Evolutionary conservation across 2,113 vertebrate genomes (phyloP).

Genomic region (Gymnorhina tibicen): DNA sequence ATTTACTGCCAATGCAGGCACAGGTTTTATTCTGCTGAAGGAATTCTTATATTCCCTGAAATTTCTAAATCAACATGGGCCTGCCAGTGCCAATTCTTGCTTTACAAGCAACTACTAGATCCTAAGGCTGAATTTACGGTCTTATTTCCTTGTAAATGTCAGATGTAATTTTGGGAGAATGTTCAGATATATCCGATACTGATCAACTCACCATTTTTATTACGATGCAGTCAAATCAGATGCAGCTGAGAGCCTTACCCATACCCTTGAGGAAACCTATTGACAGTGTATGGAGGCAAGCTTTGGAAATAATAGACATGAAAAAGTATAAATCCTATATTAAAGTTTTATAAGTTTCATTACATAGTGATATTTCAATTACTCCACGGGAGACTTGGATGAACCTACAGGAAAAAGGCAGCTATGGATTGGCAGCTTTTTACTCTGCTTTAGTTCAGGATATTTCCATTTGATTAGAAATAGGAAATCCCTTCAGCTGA

Average conservation of each 20-base stretch:
- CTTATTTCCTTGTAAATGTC: conserved; percentile 61
- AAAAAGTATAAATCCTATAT: conserved; percentile 27
- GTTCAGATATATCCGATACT: conserved; percentile 3
- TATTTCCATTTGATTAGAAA: conserved; percentile 4
- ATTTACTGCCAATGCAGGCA: neutral
- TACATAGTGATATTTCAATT: conserved; percentile 49
- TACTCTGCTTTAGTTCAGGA: neutral
- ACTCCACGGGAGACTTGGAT: conserved; percentile 6
- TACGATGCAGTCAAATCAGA: neutral
- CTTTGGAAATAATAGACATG: conserved; percentile 4
- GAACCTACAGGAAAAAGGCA: neutral
- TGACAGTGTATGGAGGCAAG: neutral
- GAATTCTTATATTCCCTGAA: conserved; percentile 14
- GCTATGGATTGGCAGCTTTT: neutral
- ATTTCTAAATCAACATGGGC: conserved; percentile 11
- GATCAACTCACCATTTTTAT: conserved; percentile 14
- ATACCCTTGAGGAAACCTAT: neutral
- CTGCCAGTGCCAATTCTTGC: conserved; percentile 26
- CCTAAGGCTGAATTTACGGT: conserved; percentile 38
- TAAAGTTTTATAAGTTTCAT: conserved; percentile 41
- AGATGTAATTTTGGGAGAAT: conserved; percentile 14
- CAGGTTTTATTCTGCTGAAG: neutral
- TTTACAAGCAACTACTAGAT: conserved; percentile 46
- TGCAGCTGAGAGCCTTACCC: conserved; percentile 15
- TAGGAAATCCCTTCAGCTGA: neutral